Percentiles rank a stretch among this genome's conserved stretches.
These are phyloP conservation scores for Druon quercuslanigerum DNA, from an alignment of 1,140 invertebrate species.

Conservation along the genomic window DNA sequence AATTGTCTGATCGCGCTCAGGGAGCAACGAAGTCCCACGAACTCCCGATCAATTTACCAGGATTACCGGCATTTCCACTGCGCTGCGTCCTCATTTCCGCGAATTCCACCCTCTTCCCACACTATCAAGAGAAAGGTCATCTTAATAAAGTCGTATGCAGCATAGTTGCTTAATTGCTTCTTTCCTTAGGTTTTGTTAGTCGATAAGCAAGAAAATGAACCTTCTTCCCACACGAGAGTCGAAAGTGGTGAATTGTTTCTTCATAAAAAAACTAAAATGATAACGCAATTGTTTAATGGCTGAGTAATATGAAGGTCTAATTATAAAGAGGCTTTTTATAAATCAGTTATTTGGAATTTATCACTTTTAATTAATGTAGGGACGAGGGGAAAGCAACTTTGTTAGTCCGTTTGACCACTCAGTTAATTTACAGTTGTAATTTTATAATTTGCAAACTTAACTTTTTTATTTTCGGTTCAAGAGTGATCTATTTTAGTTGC, in stretches of 20 bases:
- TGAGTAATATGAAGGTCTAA: neutral
- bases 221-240: neutral
- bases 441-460: too few species aligned
- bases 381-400: too few species aligned
- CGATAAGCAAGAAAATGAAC: neutral
- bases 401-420: too few species aligned
- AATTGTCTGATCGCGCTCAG: neutral
- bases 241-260: neutral
- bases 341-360: neutral
- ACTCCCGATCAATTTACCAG: slow-evolving; percentile 3
- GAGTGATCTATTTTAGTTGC: too few species aligned
- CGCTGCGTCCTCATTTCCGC: neutral
- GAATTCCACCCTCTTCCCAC: slow-evolving; percentile 17
- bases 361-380: too few species aligned
- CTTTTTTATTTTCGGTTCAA: too few species aligned
- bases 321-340: neutral
- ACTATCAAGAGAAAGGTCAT: neutral
- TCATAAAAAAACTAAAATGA: neutral
- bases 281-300: neutral
- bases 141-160: neutral
- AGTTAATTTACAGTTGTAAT: too few species aligned
- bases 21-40: slow-evolving; percentile 2
- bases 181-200: slow-evolving; percentile 4
- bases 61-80: neutral
- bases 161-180: neutral